Evolutionary conservation across 1,140 invertebrate species (phyloP), one percentile per base, ranked within the genome.

Genomic region (Heliconius melpomene): DNA sequence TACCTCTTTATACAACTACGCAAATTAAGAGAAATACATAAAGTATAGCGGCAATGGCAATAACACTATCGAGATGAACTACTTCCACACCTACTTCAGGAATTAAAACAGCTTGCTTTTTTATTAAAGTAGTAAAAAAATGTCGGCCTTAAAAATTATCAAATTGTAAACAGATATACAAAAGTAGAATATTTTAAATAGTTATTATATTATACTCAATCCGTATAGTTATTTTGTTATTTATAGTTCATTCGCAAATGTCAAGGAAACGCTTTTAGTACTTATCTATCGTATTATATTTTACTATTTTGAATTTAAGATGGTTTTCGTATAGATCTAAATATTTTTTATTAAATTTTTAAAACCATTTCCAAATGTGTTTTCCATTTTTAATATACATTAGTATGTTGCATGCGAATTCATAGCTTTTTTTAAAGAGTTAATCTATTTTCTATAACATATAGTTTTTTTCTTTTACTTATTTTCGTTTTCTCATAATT

Each of bases 221-320:
- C 20, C 36, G 57, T 76, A 76, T 76, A 57, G 75, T 70, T 76
- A 78, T 72, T n/a, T 57, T 38, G 76, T 38, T 16, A 54, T 72
- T 78, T 20, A 72, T 54, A 50, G 60, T 77, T 77, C 40, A 72
- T 26, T 50, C 26, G 18, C 52, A 79, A 79, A 79, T 74, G 78
- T 79, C 78, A 79, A 79, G 78, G 73, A 73, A 79, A 79, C n/a
- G 1, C 20, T 57, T 7, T 50, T 18, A 50, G 54, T 57, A 57
- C 8, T 3, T 57, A 57, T 57, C 7, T 57, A 11, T 57, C 7
- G 8, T 23, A 57, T 11, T 57, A 23, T 57, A 57, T 23, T n/a
- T 23, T 23, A 57, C 7, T n/a, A 57, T 57, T 57, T 57, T 54
- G 8, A 57, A 57, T 57, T 57, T 57, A 52, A 52, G 16, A 52